Evolutionary conservation across 2,888 invertebrate species (phyloP).

Genomic region (Calliphora vomitoria): DNA sequence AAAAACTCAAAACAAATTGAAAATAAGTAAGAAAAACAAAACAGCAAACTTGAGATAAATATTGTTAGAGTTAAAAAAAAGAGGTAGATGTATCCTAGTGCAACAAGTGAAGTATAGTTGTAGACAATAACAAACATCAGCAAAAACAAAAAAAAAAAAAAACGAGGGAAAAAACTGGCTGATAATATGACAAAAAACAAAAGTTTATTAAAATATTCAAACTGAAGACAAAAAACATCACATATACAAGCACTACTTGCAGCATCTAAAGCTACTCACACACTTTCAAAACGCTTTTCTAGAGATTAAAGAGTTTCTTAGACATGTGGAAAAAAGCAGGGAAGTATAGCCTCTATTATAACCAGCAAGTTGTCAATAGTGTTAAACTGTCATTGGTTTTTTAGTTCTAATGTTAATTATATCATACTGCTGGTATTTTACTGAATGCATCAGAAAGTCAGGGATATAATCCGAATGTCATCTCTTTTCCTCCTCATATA

Average conservation of each 20-base stretch:
- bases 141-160: neutral
- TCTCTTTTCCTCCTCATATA: too few relatives aligned
- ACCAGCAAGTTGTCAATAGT: too few relatives aligned
- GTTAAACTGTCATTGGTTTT: neutral
- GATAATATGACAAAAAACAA: constrained; percentile 58
- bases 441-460: too few relatives aligned
- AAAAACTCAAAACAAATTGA: constrained; percentile 40
- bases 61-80: constrained; percentile 41
- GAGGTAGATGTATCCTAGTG: constrained; percentile 23
- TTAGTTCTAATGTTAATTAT: too few relatives aligned
- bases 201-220: constrained; percentile 70
- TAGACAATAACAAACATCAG: constrained; percentile 25
- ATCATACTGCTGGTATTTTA: too few relatives aligned
- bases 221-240: constrained; percentile 21
- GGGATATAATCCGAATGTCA: too few relatives aligned
- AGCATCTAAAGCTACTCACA: constrained; percentile 8
- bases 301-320: neutral
- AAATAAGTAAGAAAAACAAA: neutral
- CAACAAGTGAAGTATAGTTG: constrained; percentile 67
- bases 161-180: constrained; percentile 32
- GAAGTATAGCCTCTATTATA: neutral
- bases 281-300: constrained; percentile 3
- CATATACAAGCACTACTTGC: neutral
- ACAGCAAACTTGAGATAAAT: constrained; percentile 29
- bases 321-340: neutral